phyloP scores from a whole-genome alignment of 1,140 invertebrate genomes.

The Leguminivora glycinivorella region DNA sequence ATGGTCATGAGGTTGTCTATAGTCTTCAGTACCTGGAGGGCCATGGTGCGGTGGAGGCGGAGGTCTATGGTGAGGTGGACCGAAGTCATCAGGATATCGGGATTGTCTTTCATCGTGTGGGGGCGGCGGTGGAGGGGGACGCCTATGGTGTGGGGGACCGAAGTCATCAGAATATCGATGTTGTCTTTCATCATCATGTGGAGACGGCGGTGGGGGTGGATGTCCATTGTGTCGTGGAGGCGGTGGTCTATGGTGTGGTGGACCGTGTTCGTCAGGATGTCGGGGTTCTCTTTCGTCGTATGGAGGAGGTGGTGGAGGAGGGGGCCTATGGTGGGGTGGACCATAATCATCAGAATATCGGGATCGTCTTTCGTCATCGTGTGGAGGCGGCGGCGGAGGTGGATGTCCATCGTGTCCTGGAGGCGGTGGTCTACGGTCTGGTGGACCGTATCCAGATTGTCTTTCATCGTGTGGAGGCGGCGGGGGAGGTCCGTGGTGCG shows the following conservation, averaged over 20 bases:
- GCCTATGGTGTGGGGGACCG: neutral
- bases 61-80: slow-evolving; percentile 16
- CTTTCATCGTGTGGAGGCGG: neutral
- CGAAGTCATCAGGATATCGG: neutral
- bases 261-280: too few relatives aligned
- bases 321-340: neutral
- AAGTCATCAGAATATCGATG: neutral
- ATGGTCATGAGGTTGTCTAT: neutral
- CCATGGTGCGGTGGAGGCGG: slow-evolving; percentile 7
- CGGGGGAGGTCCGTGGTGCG: too few relatives aligned
- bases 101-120: neutral
- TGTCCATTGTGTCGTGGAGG: neutral
- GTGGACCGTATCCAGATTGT: neutral
- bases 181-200: too few relatives aligned
- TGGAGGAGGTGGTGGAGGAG: slow-evolving; percentile 28
- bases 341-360: neutral
- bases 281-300: neutral
- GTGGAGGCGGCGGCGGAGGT: slow-evolving; percentile 12
- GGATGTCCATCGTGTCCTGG: neutral
- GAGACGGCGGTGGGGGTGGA: too few relatives aligned
- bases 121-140: neutral
- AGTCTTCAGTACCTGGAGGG: neutral
- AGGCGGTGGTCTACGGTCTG: neutral
- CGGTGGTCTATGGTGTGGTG: neutral
- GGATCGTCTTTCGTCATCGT: slow-evolving; percentile 3